A percentile compares a stretch with the other conserved stretches of the same genome.
Evolutionary conservation across 2,797 vertebrate species (phyloP).

Genomic region (Gadopsis marmoratus): DNA sequence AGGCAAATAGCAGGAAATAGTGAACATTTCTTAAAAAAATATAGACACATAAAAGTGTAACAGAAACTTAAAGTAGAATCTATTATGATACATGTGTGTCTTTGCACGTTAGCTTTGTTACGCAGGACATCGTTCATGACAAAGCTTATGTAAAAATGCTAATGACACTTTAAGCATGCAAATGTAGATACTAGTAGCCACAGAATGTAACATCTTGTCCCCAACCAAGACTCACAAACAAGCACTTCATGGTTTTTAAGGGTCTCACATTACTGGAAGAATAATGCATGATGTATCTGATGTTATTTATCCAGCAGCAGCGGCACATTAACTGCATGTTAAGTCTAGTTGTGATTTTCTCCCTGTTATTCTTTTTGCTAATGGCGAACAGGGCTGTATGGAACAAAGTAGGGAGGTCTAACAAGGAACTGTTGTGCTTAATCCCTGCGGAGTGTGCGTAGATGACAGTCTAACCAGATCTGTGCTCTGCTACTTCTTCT

Average conservation of each 20-base stretch:
- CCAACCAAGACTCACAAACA: conserved; percentile 46
- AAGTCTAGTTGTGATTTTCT: conserved; percentile 49
- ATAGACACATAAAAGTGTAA: background rate
- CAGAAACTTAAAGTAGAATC: conserved; percentile 12
- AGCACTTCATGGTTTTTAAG: conserved; percentile 52
- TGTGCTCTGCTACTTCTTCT: conserved; percentile 55
- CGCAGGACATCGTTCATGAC: conserved; percentile 48
- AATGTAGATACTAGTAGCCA: conserved; percentile 55
- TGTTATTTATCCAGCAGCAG: conserved; percentile 68
- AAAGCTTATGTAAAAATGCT: conserved; percentile 71
- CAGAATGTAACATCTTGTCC: conserved; percentile 59
- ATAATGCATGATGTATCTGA: conserved; percentile 59
- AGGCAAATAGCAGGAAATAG: background rate
- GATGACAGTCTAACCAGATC: conserved; percentile 75
- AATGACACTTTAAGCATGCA: conserved; percentile 67
- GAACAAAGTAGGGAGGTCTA: conserved; percentile 72
- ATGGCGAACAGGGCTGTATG: conserved; percentile 56
- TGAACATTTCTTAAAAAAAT: background rate
- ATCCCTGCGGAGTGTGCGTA: conserved; percentile 68
- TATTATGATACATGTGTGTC: conserved; percentile 8
- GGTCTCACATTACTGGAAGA: conserved; percentile 54
- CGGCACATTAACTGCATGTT: conserved; percentile 64
- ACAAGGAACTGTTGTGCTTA: conserved; percentile 72
- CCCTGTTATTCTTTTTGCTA: conserved; percentile 58
- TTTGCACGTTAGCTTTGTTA: conserved; percentile 50